Percentiles rank a stretch among this genome's conserved stretches.
phyloP scores from a whole-genome alignment of 92 coral and sea anemone species.

The Actinostola sp. region DNA sequence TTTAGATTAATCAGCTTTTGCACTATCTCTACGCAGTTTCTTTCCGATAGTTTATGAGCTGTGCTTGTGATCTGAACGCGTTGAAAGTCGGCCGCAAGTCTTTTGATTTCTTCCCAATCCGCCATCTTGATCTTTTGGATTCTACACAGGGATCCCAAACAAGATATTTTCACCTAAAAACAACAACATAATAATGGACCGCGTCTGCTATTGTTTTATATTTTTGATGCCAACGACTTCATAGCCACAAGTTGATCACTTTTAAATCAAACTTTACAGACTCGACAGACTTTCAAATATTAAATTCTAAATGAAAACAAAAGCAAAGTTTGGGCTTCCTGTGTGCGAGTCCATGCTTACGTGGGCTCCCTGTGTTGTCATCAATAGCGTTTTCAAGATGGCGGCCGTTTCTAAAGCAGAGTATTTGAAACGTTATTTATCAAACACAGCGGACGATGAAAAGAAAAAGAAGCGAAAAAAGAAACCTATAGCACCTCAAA shows the following conservation, averaged over 20 bases:
- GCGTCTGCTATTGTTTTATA: not conserved
- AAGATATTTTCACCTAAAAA: slow-evolving; percentile 16
- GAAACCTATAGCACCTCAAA: slow-evolving; percentile 55
- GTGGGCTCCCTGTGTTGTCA: slow-evolving; percentile 26
- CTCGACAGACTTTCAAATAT: too few relatives aligned
- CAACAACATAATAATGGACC: not conserved
- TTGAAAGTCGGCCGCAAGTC: slow-evolving; percentile 95
- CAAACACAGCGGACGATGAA: slow-evolving; percentile 68
- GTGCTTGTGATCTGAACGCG: slow-evolving; percentile 96
- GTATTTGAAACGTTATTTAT: slow-evolving; percentile 91
- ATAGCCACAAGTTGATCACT: too few relatives aligned
- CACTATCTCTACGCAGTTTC: slow-evolving; percentile 96
- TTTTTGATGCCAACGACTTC: too few relatives aligned
- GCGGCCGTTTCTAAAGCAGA: slow-evolving; percentile 98
- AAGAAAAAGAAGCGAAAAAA: slow-evolving; percentile 85
- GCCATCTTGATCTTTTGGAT: slow-evolving; percentile 64
- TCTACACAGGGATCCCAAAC: slow-evolving; percentile 26
- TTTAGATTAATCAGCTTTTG: slow-evolving; percentile 90
- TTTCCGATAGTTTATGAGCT: slow-evolving; percentile 91
- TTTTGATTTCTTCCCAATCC: slow-evolving; percentile 99
- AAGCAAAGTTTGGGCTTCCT: slow-evolving; percentile 11
- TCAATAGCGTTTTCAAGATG: slow-evolving; percentile 60
- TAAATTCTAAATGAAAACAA: not conserved
- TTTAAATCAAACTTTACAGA: too few relatives aligned
- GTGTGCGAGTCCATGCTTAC: not conserved